phyloP scores from a whole-genome alignment of 2,797 vertebrate species.

The Gambelia wislizenii region DNA sequence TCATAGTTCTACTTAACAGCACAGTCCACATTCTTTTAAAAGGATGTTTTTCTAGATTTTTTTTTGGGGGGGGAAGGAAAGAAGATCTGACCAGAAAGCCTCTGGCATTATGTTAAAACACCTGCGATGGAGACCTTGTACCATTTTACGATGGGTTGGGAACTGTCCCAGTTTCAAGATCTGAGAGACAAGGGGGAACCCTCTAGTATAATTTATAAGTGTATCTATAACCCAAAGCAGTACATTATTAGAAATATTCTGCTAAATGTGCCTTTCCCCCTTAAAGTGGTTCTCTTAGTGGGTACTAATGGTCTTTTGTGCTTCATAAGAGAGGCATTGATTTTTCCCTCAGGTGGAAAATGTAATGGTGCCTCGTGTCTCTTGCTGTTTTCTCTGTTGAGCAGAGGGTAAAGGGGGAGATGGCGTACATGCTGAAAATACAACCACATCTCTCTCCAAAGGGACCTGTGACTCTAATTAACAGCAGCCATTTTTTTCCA shows the following conservation, averaged over 20 bases:
- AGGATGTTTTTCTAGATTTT: background rate
- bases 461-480: conserved; percentile 64
- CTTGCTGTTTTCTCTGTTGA: conserved; percentile 50
- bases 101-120: background rate
- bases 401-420: conserved; percentile 31
- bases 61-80: background rate
- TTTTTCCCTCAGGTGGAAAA: conserved; percentile 63
- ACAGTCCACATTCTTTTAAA: background rate
- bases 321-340: conserved; percentile 53
- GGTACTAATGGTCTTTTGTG: conserved; percentile 6
- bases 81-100: background rate
- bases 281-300: conserved; percentile 32
- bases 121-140: background rate
- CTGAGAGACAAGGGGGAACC: background rate
- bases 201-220: background rate
- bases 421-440: conserved; percentile 50
- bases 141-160: background rate
- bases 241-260: conserved; percentile 43
- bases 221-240: background rate
- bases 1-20: background rate
- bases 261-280: conserved; percentile 47
- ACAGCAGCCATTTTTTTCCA: conserved; percentile 33
- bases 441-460: conserved; percentile 54
- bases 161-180: background rate
- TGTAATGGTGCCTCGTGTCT: conserved; percentile 46